phyloP scores from a whole-genome alignment of 2,113 vertebrate species.

The Spea bombifrons region DNA sequence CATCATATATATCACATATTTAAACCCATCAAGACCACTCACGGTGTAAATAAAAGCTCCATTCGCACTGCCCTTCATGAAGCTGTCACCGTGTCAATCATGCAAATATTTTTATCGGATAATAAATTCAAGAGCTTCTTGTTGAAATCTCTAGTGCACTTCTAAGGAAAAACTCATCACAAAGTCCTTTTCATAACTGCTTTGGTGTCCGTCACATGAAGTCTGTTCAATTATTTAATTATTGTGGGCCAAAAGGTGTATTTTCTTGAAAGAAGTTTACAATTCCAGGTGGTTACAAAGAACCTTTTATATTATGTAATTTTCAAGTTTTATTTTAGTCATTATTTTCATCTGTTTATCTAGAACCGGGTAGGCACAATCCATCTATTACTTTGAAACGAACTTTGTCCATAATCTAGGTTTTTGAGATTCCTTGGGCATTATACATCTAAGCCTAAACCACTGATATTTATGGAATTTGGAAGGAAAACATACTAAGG shows the following conservation, averaged over 20 bases:
- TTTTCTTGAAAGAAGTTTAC: too few species aligned
- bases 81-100: neutral
- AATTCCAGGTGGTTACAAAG: too few species aligned
- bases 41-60: neutral
- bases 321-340: too few species aligned
- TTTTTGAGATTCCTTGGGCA: too few species aligned
- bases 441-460: too few species aligned
- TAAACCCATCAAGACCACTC: neutral
- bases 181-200: conserved; percentile 22
- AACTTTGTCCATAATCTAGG: too few species aligned
- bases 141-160: conserved; percentile 15
- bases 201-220: conserved; percentile 7
- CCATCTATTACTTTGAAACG: too few species aligned
- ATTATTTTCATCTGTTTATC: too few species aligned
- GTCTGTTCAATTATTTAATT: conserved; percentile 9
- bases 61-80: neutral
- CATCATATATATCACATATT: neutral
- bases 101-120: conserved; percentile 3
- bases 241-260: neutral
- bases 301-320: too few species aligned
- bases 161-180: neutral
- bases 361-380: too few species aligned
- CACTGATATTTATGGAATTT: too few species aligned
- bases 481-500: too few species aligned
- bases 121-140: conserved; percentile 28